A percentile compares a stretch with the other conserved stretches of the same genome.
phyloP scores from a whole-genome alignment of 2,888 invertebrate species.

The Pilophorus perplexus region DNA sequence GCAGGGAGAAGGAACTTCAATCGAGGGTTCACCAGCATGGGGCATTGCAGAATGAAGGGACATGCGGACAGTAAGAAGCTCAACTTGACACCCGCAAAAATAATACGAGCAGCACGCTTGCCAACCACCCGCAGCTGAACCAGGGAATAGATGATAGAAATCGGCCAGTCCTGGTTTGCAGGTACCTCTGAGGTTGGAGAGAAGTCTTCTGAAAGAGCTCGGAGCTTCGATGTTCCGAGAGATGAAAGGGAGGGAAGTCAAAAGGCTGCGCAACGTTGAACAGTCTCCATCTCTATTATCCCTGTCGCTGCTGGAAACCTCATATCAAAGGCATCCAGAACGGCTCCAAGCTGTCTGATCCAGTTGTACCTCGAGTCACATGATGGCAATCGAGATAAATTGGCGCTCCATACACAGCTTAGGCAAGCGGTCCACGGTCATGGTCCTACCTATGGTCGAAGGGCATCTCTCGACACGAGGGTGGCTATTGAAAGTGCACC shows the following conservation, averaged over 20 bases:
- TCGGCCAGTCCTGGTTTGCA: background rate
- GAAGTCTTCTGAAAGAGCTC: background rate
- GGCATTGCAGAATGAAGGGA: background rate
- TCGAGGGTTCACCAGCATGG: background rate
- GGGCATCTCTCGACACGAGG: background rate
- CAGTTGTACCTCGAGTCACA: background rate
- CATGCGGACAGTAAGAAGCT: background rate
- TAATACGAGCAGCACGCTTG: background rate
- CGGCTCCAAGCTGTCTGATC: background rate
- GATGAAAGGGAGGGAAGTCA: background rate
- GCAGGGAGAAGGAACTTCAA: background rate
- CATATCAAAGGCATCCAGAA: background rate
- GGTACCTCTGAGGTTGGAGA: background rate
- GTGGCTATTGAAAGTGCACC: background rate
- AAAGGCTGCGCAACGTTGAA: background rate
- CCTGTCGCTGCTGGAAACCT: background rate
- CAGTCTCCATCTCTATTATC: background rate
- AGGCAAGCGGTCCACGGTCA: background rate
- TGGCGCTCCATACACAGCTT: background rate
- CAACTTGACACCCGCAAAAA: background rate
- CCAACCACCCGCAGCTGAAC: background rate
- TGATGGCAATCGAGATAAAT: background rate
- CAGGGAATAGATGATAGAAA: background rate
- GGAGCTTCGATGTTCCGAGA: background rate
- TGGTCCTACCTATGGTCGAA: background rate